Percentiles rank a stretch among this genome's conserved stretches.
Conservation (phyloP, 2,888 invertebrate species). For the Campaea margaritaria region DNA sequence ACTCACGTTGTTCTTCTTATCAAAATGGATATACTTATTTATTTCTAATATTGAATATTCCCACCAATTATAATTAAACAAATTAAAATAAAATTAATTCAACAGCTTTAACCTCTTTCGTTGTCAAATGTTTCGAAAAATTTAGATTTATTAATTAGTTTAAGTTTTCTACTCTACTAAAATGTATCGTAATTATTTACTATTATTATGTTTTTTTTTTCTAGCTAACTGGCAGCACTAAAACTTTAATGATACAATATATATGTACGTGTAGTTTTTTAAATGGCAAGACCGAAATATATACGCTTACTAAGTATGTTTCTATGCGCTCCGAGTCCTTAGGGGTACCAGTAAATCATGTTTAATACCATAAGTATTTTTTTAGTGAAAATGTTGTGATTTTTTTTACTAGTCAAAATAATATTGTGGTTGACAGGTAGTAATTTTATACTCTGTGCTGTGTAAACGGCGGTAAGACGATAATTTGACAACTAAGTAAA, state of each 20-base stretch:
- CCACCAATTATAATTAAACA: too few relatives aligned
- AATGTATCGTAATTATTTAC: too few relatives aligned
- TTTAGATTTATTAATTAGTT: too few relatives aligned
- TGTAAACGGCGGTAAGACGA: background rate
- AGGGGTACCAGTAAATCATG: too few relatives aligned
- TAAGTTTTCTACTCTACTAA: too few relatives aligned
- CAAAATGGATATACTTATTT: too few relatives aligned
- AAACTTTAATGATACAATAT: background rate
- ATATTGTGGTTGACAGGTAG: constrained; percentile 11
- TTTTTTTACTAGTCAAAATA: constrained; percentile 56
- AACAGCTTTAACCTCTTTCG: too few relatives aligned
- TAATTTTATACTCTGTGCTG: constrained; percentile 8
- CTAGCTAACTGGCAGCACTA: background rate
- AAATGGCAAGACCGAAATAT: constrained; percentile 1
- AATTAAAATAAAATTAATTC: too few relatives aligned
- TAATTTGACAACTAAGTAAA: background rate
- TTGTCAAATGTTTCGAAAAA: too few relatives aligned
- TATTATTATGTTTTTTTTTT: background rate
- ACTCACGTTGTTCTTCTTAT: background rate
- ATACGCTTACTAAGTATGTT: constrained; percentile 21
- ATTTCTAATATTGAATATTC: too few relatives aligned
- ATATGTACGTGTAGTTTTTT: constrained; percentile 14
- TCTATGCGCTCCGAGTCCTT: constrained; percentile 1
- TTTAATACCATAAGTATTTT: constrained; percentile 21
- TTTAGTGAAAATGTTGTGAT: constrained; percentile 50